Percentiles rank a stretch among this genome's conserved stretches.
Evolutionary conservation across 2,113 vertebrate species (phyloP).

Genomic region (Corvus moneduloides): DNA sequence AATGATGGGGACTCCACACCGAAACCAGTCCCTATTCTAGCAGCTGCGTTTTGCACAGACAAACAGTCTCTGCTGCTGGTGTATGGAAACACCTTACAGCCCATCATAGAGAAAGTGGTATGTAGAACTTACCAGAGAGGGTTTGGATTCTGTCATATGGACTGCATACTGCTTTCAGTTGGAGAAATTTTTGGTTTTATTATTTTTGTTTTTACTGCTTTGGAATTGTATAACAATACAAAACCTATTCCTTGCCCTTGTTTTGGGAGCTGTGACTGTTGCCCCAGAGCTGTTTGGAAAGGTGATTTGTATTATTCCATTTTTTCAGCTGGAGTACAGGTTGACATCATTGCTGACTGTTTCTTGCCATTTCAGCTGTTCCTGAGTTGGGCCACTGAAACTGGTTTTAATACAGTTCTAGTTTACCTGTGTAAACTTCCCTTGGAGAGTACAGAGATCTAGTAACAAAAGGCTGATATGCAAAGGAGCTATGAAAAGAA

Average conservation of each 20-base stretch:
- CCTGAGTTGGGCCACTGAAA: not conserved
- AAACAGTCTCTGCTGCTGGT: constrained; percentile 82
- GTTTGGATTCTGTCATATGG: not conserved
- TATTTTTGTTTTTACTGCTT: not conserved
- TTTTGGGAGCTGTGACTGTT: not conserved
- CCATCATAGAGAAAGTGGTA: constrained; percentile 90
- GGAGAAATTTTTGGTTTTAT: not conserved
- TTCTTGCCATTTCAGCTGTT: not conserved
- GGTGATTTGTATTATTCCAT: not conserved
- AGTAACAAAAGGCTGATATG: not conserved
- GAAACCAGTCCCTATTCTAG: constrained; percentile 86
- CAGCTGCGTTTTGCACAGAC: constrained; percentile 82
- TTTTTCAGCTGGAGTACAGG: not conserved
- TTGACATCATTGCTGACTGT: not conserved
- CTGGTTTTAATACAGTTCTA: not conserved
- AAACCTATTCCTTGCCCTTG: not conserved
- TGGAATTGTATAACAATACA: not conserved
- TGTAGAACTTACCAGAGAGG: not conserved
- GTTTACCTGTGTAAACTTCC: not conserved
- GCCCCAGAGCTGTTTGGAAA: not conserved
- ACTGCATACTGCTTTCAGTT: not conserved
- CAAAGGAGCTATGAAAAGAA: not conserved
- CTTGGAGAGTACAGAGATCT: not conserved
- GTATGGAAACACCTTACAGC: constrained; percentile 90
- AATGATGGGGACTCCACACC: constrained; percentile 78